Conservation (phyloP, 2,113 vertebrate genomes). For the Sialia sialis region DNA sequence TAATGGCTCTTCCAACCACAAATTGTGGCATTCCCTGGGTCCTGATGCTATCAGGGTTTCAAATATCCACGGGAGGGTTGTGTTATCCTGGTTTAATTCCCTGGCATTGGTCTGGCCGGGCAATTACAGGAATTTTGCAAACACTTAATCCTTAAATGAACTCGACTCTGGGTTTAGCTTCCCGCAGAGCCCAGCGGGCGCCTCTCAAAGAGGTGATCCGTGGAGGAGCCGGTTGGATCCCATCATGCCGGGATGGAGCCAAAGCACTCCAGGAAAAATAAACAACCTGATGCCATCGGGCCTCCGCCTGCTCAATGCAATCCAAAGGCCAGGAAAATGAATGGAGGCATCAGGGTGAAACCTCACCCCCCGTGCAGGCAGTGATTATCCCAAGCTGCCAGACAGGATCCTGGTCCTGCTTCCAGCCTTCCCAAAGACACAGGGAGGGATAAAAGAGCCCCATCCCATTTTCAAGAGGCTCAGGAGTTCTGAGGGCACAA, state of each 20-base stretch:
- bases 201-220: background rate
- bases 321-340: background rate
- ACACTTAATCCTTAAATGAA: background rate
- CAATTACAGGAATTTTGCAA: background rate
- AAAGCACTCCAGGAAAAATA: background rate
- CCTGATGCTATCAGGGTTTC: background rate
- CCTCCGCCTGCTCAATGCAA: rapidly evolving
- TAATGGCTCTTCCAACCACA: background rate
- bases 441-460: background rate
- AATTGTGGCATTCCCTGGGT: background rate
- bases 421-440: background rate
- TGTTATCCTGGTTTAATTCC: background rate
- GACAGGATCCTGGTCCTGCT: background rate
- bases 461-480: background rate
- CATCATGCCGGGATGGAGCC: rapidly evolving
- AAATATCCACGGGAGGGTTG: background rate
- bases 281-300: background rate
- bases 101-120: background rate
- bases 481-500: background rate
- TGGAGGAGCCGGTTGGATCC: background rate
- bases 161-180: background rate
- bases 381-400: background rate
- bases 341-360: background rate
- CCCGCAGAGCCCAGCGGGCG: background rate
- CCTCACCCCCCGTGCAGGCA: background rate